These are phyloP conservation scores for Lithobates sylvaticus DNA, from an alignment of 2,797 vertebrate species.

Conservation along the genomic window DNA sequence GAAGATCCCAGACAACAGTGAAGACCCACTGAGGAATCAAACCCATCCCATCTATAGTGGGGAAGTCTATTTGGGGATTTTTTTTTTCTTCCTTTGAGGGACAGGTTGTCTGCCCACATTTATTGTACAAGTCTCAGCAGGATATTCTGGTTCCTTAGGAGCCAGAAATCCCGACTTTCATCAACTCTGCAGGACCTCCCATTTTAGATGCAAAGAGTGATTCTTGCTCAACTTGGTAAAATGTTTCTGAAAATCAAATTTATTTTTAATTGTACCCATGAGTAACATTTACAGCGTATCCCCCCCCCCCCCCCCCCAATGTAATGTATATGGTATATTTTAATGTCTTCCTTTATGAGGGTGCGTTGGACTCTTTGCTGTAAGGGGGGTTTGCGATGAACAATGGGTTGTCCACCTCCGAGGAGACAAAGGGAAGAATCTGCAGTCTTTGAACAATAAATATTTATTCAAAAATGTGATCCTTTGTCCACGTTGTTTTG, in stretches of 20 bases:
- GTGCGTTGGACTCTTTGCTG: conserved; percentile 57
- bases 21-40: too few relatives aligned
- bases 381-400: background rate
- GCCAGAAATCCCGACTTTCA: too few relatives aligned
- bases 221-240: conserved; percentile 50
- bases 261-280: conserved; percentile 74
- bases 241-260: conserved; percentile 66
- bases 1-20: too few relatives aligned
- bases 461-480: conserved; percentile 59
- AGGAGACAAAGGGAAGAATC: conserved; percentile 46
- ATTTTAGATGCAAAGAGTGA: conserved; percentile 5
- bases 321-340: conserved; percentile 67
- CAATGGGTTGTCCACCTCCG: background rate
- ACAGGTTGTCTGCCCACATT: too few relatives aligned
- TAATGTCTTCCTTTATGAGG: conserved; percentile 71
- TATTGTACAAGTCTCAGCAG: too few relatives aligned
- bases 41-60: too few relatives aligned
- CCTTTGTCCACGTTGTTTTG: too few relatives aligned
- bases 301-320: too few relatives aligned
- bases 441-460: conserved; percentile 69
- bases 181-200: too few relatives aligned
- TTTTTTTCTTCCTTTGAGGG: too few relatives aligned
- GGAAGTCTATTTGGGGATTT: too few relatives aligned
- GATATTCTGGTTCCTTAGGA: too few relatives aligned
- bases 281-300: conserved; percentile 69